Evolutionary conservation across 2,888 invertebrate species (phyloP), one percentile per base, ranked within the genome.

Genomic region (Himalopsyche tibetana): DNA sequence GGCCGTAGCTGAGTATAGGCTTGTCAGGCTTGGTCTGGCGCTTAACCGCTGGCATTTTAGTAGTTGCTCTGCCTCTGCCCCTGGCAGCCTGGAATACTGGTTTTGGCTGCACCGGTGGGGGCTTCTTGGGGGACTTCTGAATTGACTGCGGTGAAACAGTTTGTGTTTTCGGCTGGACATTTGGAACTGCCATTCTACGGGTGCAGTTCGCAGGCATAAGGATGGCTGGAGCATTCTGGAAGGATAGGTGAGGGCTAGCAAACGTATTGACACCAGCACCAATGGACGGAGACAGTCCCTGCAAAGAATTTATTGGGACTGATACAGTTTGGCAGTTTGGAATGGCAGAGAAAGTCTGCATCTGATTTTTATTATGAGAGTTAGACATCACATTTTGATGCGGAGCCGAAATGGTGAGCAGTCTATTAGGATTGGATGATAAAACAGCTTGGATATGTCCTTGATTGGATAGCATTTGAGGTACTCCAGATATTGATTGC

Each of bases 341-440:
- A 92, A 93, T 92, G 87, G 93, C 93, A 19, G 93, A 93, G 86
- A 93, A 93, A 90, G 92, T 92, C 0, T 92, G 89, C 17, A 93
- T 91, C 89, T 93, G 93, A 89, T 90, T 92, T 90, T 93, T 93
- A n/a, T 91, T 91, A 88, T 93, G 93, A 40, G 93, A 91, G 90
- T 93, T 91, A 56, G 91, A 90, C 5, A 91, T 90, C 74, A 93
- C 90, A 88, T 91, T 91, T 80, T 91, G 92, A 89, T 91, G 90
- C 88, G 93, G 92, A 63, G 92, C 91, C 81, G 93, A 93, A 89
- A 93, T 91, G 28, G 93, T 92, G 85, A 93, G 88, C 40, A 93
- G 91, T 90, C 93, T 93, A 89, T 93, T 93, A 0, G 93, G 92
- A 89, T 93, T 93, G 2, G 93, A 93, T n/a, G 93, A 92, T 88